A percentile compares a stretch with the other conserved stretches of the same genome.
Evolutionary conservation across 1,140 invertebrate species (phyloP).

Genomic region (Epicauta chinensis): DNA sequence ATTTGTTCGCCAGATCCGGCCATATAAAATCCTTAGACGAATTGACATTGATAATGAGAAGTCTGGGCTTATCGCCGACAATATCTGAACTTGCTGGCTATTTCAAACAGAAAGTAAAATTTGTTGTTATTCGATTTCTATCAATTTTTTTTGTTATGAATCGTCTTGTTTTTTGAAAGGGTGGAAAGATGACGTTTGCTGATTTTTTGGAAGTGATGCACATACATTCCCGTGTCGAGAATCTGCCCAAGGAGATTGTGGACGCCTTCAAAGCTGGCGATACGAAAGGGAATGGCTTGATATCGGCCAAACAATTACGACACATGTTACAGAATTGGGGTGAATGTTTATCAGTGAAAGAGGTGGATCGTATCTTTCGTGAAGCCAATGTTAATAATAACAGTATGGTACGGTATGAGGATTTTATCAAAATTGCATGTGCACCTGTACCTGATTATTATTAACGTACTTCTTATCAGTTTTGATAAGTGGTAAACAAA

Average conservation of each 20-base stretch:
- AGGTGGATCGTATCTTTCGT: slow-evolving; percentile 90
- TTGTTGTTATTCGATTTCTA: neutral
- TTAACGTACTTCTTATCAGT: slow-evolving; percentile 41
- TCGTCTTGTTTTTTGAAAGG: slow-evolving; percentile 42
- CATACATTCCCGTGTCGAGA: slow-evolving; percentile 77
- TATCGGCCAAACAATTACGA: slow-evolving; percentile 76
- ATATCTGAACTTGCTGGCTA: slow-evolving; percentile 80
- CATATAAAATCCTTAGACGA: slow-evolving; percentile 84
- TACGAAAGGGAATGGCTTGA: slow-evolving; percentile 61
- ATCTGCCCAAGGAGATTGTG: slow-evolving; percentile 81
- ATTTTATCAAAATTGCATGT: slow-evolving; percentile 90
- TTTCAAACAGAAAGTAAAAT: slow-evolving; percentile 54
- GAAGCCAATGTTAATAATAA: slow-evolving; percentile 83
- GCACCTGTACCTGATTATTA: slow-evolving; percentile 94
- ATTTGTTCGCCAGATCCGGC: slow-evolving; percentile 81
- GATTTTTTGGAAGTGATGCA: slow-evolving; percentile 96
- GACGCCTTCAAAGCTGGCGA: slow-evolving; percentile 86
- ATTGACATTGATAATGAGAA: slow-evolving; percentile 89
- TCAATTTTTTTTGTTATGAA: neutral
- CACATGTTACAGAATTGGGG: slow-evolving; percentile 87
- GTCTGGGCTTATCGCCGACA: slow-evolving; percentile 87
- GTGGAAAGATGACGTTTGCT: slow-evolving; percentile 90
- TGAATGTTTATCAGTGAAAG: slow-evolving; percentile 81
- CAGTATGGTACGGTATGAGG: slow-evolving; percentile 80
- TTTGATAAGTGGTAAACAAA: no score